Conservation (phyloP, 1,140 invertebrate genomes). For the Nephotettix cincticeps region DNA sequence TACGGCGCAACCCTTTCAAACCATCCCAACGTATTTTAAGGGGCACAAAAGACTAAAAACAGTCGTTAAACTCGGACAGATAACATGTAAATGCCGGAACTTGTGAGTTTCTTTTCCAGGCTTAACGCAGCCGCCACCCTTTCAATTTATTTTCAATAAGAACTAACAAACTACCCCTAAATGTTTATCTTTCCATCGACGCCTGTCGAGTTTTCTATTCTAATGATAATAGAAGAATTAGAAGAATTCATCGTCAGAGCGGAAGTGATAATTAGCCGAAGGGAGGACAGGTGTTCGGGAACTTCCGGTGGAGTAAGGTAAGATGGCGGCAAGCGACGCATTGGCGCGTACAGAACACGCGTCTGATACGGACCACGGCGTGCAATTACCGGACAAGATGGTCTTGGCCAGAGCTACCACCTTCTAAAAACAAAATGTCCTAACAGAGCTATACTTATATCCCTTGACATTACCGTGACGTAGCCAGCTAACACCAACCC, state of each 20-base stretch:
- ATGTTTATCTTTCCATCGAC: not conserved
- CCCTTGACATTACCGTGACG: too few relatives aligned
- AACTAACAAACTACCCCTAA: not conserved
- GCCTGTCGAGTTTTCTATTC: conserved; percentile 6
- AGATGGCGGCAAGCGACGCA: conserved; percentile 11
- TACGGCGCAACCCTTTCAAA: too few relatives aligned
- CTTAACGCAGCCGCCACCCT: not conserved
- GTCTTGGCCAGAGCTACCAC: too few relatives aligned
- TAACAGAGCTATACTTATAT: too few relatives aligned
- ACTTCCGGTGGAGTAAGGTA: conserved; percentile 2
- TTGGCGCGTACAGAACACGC: not conserved
- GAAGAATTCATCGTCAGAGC: not conserved
- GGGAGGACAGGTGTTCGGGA: not conserved
- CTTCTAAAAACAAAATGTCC: not conserved
- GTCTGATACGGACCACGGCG: not conserved
- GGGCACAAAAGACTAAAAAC: too few relatives aligned
- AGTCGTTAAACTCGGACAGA: too few relatives aligned
- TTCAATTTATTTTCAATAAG: not conserved
- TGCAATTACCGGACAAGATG: too few relatives aligned
- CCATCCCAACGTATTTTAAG: too few relatives aligned
- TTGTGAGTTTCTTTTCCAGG: too few relatives aligned
- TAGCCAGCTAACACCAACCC: too few relatives aligned
- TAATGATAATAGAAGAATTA: conserved; percentile 10
- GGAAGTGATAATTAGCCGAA: conserved; percentile 7
- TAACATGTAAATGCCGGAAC: too few relatives aligned